phyloP scores from a whole-genome alignment of 2,888 invertebrate genomes.

The Tinea pellionella region DNA sequence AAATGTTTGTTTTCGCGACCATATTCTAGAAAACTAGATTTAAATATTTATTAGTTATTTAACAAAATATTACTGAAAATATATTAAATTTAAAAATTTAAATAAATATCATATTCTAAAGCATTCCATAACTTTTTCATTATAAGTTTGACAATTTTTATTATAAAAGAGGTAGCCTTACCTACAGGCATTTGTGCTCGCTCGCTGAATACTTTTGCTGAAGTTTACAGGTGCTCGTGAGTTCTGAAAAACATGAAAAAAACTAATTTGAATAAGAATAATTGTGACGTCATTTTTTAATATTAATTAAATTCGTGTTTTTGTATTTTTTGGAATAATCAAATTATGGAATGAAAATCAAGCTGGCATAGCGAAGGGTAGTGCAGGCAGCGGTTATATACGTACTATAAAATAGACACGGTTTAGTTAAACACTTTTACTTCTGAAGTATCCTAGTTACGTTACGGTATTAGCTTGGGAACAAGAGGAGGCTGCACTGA shows the following conservation, averaged over 20 bases:
- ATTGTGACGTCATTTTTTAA: too few relatives aligned
- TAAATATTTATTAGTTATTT: background rate
- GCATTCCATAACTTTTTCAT: background rate
- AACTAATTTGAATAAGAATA: background rate
- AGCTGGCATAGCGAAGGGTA: too few relatives aligned
- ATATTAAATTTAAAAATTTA: background rate
- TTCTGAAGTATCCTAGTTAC: too few relatives aligned
- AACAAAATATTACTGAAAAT: too few relatives aligned
- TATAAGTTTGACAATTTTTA: constrained; percentile 4
- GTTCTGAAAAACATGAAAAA: background rate
- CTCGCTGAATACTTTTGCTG: background rate
- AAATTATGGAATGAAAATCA: too few relatives aligned
- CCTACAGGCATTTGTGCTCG: background rate
- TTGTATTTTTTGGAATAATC: too few relatives aligned
- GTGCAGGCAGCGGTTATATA: too few relatives aligned
- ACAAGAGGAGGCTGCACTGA: too few relatives aligned
- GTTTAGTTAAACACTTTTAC: too few relatives aligned
- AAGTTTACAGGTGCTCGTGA: background rate
- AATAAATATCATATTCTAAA: background rate
- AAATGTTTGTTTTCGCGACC: background rate
- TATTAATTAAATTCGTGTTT: too few relatives aligned
- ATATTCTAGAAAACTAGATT: background rate
- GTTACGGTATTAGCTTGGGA: too few relatives aligned
- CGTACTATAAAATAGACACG: too few relatives aligned
- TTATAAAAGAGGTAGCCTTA: background rate